Evolutionary conservation across 2,113 vertebrate genomes (phyloP).

Genomic region (Elephantulus edwardii): DNA sequence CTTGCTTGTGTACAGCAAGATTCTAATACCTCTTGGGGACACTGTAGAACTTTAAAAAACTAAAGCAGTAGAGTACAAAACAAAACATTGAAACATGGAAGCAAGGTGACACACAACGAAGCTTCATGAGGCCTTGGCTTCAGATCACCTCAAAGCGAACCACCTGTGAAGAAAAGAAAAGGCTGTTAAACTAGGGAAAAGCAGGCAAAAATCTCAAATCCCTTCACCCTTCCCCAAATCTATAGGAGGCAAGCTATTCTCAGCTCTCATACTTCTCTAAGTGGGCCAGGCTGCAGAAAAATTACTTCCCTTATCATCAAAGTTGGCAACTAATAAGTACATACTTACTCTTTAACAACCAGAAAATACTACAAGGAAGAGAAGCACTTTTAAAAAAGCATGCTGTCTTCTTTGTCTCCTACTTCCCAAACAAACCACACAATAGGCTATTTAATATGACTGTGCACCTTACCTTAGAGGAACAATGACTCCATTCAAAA

Average conservation of each 20-base stretch:
- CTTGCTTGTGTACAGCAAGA: conserved; percentile 82
- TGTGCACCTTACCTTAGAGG: conserved; percentile 85
- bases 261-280: background rate
- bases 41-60: conserved; percentile 82
- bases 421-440: conserved; percentile 8
- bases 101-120: conserved; percentile 83
- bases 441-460: conserved; percentile 24
- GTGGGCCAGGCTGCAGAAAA: background rate
- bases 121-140: conserved; percentile 78
- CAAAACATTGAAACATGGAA: conserved; percentile 81
- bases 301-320: conserved; percentile 41
- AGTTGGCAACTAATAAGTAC: conserved; percentile 47
- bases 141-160: conserved; percentile 81
- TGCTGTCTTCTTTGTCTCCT: conserved; percentile 64
- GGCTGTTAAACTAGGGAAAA: conserved; percentile 69
- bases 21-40: conserved; percentile 79
- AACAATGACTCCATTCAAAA: conserved; percentile 79
- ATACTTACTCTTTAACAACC: conserved; percentile 53
- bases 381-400: conserved; percentile 59
- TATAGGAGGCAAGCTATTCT: conserved; percentile 3
- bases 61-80: conserved; percentile 80
- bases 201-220: background rate
- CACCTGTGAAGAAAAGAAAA: conserved; percentile 85
- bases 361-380: conserved; percentile 49
- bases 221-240: background rate